These are phyloP conservation scores for Drosophila limbata DNA, from an alignment of 2,888 invertebrate genomes.

Conservation along the genomic window DNA sequence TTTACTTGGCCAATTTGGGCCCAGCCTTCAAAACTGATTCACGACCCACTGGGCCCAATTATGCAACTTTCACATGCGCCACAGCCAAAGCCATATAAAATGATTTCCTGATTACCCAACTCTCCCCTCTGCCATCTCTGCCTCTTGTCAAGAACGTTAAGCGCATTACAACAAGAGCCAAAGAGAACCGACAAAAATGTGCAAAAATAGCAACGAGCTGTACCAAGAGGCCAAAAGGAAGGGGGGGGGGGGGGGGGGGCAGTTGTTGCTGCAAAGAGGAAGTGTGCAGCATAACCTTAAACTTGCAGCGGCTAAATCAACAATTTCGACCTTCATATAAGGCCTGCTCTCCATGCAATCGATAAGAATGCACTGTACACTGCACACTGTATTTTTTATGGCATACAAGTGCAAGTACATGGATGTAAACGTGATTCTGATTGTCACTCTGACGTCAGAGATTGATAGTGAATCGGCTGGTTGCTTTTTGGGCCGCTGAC, in stretches of 20 bases:
- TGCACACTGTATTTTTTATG: background rate
- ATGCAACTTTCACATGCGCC: conserved; percentile 61
- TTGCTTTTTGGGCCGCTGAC: conserved; percentile 17
- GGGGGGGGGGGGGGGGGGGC: too few relatives aligned
- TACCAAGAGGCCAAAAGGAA: too few relatives aligned
- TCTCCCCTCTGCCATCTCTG: background rate
- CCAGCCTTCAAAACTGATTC: conserved; percentile 48
- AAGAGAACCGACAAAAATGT: conserved; percentile 19
- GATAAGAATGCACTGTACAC: conserved; percentile 24
- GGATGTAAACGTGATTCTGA: conserved; percentile 7
- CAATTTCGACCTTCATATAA: conserved; percentile 43
- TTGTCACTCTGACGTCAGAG: conserved; percentile 50
- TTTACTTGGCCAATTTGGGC: conserved; percentile 40
- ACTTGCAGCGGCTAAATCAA: conserved; percentile 55
- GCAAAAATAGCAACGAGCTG: conserved; percentile 53
- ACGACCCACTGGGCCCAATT: conserved; percentile 46
- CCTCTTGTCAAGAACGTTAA: conserved; percentile 36
- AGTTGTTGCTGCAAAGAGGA: conserved; percentile 29
- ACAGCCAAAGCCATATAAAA: conserved; percentile 75
- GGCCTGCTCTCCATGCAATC: conserved; percentile 38
- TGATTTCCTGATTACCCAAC: conserved; percentile 60
- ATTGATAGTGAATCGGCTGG: conserved; percentile 7
- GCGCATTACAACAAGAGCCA: conserved; percentile 55
- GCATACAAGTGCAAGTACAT: conserved; percentile 1
- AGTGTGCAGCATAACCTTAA: conserved; percentile 53